phyloP scores from a whole-genome alignment of 2,113 vertebrate genomes.

The Scatophagus argus region DNA sequence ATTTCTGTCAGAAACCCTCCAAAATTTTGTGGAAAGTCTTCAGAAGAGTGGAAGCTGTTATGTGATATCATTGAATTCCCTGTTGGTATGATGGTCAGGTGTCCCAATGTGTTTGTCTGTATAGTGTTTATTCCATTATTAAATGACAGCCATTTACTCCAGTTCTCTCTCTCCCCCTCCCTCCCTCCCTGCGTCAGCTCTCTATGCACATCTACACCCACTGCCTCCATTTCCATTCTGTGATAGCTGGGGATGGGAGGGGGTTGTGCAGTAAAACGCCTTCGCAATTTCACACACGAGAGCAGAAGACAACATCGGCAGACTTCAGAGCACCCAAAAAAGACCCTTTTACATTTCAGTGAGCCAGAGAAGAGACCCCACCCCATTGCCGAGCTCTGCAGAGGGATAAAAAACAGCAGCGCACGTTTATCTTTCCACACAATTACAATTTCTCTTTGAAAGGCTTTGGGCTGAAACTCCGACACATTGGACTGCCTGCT shows the following conservation, averaged over 20 bases:
- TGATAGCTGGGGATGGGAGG: slow-evolving; percentile 21
- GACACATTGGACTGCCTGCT: slow-evolving; percentile 50
- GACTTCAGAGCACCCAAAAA: slow-evolving; percentile 48
- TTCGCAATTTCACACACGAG: slow-evolving; percentile 63
- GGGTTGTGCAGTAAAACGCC: slow-evolving; percentile 5
- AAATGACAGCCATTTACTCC: not conserved
- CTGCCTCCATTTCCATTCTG: slow-evolving; percentile 7
- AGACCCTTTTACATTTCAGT: slow-evolving; percentile 42
- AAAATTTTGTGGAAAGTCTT: too few species aligned
- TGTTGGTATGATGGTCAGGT: too few species aligned
- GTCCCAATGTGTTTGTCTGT: too few species aligned
- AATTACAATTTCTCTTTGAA: slow-evolving; percentile 76
- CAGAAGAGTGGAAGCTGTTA: too few species aligned
- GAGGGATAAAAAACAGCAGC: slow-evolving; percentile 15
- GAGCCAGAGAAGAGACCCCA: slow-evolving; percentile 44
- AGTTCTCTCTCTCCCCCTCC: not conserved
- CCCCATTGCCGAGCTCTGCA: slow-evolving; percentile 18
- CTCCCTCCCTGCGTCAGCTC: slow-evolving; percentile 14
- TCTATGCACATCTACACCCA: slow-evolving; percentile 20
- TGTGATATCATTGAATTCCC: too few species aligned
- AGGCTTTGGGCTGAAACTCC: slow-evolving; percentile 50
- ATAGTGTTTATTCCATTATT: slow-evolving; percentile 10
- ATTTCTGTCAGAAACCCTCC: too few species aligned
- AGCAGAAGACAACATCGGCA: slow-evolving; percentile 52
- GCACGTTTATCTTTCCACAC: slow-evolving; percentile 75